These are phyloP conservation scores for Archegozetes longisetosus DNA, from an alignment of 1,140 invertebrate species.

Conservation along the genomic window DNA sequence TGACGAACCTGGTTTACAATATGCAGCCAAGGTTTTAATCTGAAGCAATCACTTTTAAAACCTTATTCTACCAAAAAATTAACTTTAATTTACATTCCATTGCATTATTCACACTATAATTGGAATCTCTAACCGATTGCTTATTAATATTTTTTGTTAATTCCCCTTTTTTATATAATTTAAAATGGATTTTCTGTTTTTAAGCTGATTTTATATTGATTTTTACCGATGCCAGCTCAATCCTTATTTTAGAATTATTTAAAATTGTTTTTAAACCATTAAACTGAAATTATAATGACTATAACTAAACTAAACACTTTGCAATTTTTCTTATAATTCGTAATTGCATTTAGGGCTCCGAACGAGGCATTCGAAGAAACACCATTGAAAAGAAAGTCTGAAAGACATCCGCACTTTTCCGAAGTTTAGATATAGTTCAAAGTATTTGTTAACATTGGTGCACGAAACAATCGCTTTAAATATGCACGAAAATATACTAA, in stretches of 20 bases:
- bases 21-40: constrained; percentile 22
- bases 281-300: too few species aligned
- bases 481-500: too few species aligned
- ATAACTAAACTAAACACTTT: too few species aligned
- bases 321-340: too few species aligned
- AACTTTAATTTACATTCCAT: neutral
- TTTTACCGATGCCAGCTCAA: too few species aligned
- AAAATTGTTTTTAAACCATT: too few species aligned
- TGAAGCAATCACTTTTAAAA: neutral
- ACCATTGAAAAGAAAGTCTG: neutral
- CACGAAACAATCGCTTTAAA: too few species aligned
- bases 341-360: neutral
- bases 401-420: neutral
- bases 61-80: neutral
- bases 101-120: too few species aligned
- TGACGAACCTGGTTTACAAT: constrained; percentile 24
- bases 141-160: neutral
- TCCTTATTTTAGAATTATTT: too few species aligned
- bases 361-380: neutral
- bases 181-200: too few species aligned
- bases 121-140: neutral
- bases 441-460: neutral
- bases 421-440: neutral
- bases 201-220: too few species aligned
- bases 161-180: neutral